Evolutionary conservation across 2,888 invertebrate genomes (phyloP).

Genomic region (Conus canariensis): DNA sequence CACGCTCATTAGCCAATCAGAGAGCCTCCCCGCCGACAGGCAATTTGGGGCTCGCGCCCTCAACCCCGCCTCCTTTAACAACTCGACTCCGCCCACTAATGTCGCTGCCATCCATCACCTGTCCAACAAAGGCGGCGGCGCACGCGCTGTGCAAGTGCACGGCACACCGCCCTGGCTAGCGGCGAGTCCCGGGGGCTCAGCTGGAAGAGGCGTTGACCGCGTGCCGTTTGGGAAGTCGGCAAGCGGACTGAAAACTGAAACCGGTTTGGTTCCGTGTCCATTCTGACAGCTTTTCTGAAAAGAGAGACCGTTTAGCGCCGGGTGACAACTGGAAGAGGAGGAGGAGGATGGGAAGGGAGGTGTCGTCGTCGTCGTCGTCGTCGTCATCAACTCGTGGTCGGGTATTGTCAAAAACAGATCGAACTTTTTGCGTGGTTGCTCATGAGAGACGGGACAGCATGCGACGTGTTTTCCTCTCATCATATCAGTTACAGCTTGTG

Average conservation of each 20-base stretch:
- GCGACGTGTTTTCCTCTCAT: too few relatives aligned
- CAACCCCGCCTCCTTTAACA: conserved; percentile 27
- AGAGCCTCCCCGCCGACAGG: conserved; percentile 20
- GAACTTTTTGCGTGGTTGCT: too few relatives aligned
- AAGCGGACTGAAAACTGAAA: background rate
- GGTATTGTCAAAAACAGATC: too few relatives aligned
- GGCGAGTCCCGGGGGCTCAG: conserved; percentile 28
- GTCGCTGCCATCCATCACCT: conserved; percentile 39
- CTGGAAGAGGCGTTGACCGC: background rate
- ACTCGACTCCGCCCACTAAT: conserved; percentile 34
- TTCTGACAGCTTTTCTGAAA: conserved; percentile 14
- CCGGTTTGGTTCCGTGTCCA: background rate
- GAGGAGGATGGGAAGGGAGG: too few relatives aligned
- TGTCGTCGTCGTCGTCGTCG: too few relatives aligned
- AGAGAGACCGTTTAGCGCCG: background rate
- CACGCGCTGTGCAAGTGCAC: conserved; percentile 26
- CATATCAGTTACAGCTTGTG: too few relatives aligned
- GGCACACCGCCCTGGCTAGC: background rate
- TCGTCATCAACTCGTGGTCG: too few relatives aligned
- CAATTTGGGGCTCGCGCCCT: conserved; percentile 10
- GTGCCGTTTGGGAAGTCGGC: background rate
- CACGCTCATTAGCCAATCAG: conserved; percentile 42
- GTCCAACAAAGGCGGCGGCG: conserved; percentile 13
- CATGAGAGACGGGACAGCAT: too few relatives aligned
- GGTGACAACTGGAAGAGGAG: too few relatives aligned